A percentile compares a stretch with the other conserved stretches of the same genome.
Conservation (phyloP, 2,113 vertebrate species). For the Ceratotherium simum region DNA sequence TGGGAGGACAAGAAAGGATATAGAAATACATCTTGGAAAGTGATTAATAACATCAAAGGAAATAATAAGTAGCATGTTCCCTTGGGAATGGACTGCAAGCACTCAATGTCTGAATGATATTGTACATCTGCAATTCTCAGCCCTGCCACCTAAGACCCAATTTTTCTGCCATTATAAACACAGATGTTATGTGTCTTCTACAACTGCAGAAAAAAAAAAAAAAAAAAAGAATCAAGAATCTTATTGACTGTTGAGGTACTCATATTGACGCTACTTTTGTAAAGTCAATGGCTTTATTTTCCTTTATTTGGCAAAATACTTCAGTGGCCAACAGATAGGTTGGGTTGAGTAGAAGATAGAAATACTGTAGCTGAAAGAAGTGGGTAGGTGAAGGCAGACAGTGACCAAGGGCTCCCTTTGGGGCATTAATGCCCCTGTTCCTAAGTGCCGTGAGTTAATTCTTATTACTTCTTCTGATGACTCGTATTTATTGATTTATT, state of each 20-base stretch:
- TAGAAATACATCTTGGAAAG: slow-evolving; percentile 81
- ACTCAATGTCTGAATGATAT: slow-evolving; percentile 86
- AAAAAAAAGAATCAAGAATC: slow-evolving; percentile 60
- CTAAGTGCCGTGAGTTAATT: slow-evolving; percentile 36
- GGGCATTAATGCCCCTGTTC: neutral
- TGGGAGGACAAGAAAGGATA: slow-evolving; percentile 80
- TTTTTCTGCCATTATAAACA: slow-evolving; percentile 90
- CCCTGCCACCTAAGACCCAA: slow-evolving; percentile 89
- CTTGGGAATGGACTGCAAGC: slow-evolving; percentile 81
- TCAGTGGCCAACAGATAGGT: slow-evolving; percentile 21
- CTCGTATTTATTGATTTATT: neutral
- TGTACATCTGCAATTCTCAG: slow-evolving; percentile 86
- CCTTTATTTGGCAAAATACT: slow-evolving; percentile 58
- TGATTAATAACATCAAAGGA: slow-evolving; percentile 88
- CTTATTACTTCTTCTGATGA: neutral
- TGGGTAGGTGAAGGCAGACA: neutral
- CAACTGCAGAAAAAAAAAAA: slow-evolving; percentile 87
- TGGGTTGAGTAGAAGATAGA: slow-evolving; percentile 49
- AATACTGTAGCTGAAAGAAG: slow-evolving; percentile 58
- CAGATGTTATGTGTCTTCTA: slow-evolving; percentile 90
- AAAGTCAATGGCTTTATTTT: slow-evolving; percentile 75
- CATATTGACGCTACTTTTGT: slow-evolving; percentile 72
- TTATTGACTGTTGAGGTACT: slow-evolving; percentile 48
- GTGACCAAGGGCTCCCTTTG: neutral
- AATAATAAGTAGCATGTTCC: slow-evolving; percentile 85